Evolutionary conservation across 2,888 invertebrate species (phyloP).

Genomic region (Cataglyphis livida): DNA sequence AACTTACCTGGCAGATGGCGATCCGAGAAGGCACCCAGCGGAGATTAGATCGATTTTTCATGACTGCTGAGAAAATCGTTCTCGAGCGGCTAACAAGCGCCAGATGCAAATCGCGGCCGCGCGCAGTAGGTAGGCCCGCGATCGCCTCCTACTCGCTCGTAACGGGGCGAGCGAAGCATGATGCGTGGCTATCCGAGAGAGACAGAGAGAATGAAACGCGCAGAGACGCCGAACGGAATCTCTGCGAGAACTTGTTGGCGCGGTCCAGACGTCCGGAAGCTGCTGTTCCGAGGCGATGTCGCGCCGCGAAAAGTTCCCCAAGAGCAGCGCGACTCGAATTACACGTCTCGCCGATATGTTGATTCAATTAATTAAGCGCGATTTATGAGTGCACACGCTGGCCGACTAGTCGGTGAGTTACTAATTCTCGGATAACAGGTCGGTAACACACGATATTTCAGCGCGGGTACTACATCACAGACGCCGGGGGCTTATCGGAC

Average conservation of each 20-base stretch:
- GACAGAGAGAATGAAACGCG: constrained; percentile 20
- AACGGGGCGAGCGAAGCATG: constrained; percentile 51
- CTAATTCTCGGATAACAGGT: constrained; percentile 63
- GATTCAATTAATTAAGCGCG: constrained; percentile 69
- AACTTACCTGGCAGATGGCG: constrained; percentile 80
- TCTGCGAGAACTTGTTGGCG: not conserved
- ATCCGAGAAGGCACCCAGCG: constrained; percentile 74
- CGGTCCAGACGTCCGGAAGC: constrained; percentile 9
- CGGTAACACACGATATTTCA: constrained; percentile 65
- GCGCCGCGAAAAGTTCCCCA: constrained; percentile 16
- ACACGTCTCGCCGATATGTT: constrained; percentile 57
- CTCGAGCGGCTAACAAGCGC: constrained; percentile 79
- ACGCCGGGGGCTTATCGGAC: constrained; percentile 55
- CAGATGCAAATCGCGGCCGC: constrained; percentile 80
- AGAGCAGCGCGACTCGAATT: constrained; percentile 19
- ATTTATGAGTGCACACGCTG: constrained; percentile 67
- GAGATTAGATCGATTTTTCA: constrained; percentile 83
- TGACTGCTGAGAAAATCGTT: constrained; percentile 79
- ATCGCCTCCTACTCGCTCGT: constrained; percentile 57
- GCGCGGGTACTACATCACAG: constrained; percentile 28
- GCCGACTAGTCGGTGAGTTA: constrained; percentile 37
- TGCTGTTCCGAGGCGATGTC: not conserved
- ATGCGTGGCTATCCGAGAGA: constrained; percentile 28
- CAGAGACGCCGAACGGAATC: constrained; percentile 55
- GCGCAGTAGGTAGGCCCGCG: constrained; percentile 44